Base-by-base conservation (phyloP, 2,113 vertebrate genomes). In the Thunnus thynnus region DNA sequence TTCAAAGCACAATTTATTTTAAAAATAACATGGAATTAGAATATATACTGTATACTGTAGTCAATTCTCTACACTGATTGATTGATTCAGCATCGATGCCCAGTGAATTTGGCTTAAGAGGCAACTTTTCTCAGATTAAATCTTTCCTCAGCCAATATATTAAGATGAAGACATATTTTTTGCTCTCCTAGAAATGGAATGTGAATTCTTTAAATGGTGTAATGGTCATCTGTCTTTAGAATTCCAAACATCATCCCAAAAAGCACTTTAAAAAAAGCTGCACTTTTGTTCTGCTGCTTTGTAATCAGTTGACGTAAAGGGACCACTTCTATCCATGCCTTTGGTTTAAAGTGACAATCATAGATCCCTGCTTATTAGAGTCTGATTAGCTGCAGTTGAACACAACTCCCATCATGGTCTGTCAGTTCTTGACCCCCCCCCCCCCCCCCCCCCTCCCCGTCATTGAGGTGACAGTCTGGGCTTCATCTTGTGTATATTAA, bases 241-340 rank as follows among this genome's bases (percentile, higher is more conserved):
- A 82, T 84, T 69, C 56, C 61, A 84, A 83, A 86, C 79, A 89
- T 76, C 51, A 68, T 46, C 63, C 80, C 71, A 81, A 88, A 89
- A 82, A 89, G 93, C 94, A 95, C 94, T 95, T 94, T 94, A 93
- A 74, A 25, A 82, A 88, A 89, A 89, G 84, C 82, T 88, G 92
- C 92, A 94, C 93, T 92, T 94, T 92, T 3, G 36, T 89, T 82
- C 69, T 75, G 80, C 90, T 93, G 83, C 88, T 88, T 80, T 80
- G 44, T 64, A 71, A 72, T 72, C 47, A 62, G 66, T 58, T 80
- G 68, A 79, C 16, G 12, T 56, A 56, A 52, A 67, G 72, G 84
- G 67, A 90, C 66, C 82, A 73, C 27, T 57, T 84, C 73, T 27
- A 69, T 75, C 72, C 63, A 80, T 56, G 76, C 73, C 72, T 88